Evolutionary conservation across 2,888 invertebrate species (phyloP).

Genomic region (Muscina levida): DNA sequence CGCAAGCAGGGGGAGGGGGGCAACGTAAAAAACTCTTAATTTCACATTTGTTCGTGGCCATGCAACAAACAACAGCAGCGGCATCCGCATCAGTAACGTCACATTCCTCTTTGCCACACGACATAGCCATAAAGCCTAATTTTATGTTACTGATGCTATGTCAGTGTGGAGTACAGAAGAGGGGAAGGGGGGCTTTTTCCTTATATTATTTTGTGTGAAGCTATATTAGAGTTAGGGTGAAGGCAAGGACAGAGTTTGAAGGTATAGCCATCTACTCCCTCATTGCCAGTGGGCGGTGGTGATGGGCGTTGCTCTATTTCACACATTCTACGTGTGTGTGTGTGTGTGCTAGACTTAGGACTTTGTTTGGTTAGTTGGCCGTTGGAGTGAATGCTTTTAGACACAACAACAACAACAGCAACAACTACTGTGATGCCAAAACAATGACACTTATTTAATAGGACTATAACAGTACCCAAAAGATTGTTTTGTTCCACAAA

Average conservation of each 20-base stretch:
- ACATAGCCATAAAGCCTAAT: conserved; percentile 36
- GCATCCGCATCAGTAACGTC: too few species aligned
- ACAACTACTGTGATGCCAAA: conserved; percentile 19
- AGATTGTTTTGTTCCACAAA: conserved; percentile 29
- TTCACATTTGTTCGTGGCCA: conserved; percentile 16
- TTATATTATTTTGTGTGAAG: neutral
- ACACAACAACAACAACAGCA: neutral
- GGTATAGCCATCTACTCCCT: too few species aligned
- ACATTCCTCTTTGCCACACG: neutral
- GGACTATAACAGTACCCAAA: conserved; percentile 25
- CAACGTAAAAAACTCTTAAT: conserved; percentile 21
- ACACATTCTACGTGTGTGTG: neutral
- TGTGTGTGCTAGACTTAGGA: neutral
- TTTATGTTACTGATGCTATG: conserved; percentile 24
- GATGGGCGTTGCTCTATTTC: neutral
- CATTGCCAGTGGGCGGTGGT: neutral
- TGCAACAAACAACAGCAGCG: neutral
- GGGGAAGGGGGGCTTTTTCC: too few species aligned
- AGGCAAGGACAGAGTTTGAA: too few species aligned
- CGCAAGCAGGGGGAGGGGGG: too few species aligned
- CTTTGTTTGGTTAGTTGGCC: too few species aligned
- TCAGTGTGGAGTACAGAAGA: neutral
- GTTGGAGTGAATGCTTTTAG: neutral
- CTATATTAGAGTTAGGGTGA: neutral
- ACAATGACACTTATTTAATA: conserved; percentile 62